Percentiles rank a stretch among this genome's conserved stretches.
These are phyloP conservation scores for Monochamus saltuarius DNA, from an alignment of 1,140 invertebrate species.

Conservation along the genomic window DNA sequence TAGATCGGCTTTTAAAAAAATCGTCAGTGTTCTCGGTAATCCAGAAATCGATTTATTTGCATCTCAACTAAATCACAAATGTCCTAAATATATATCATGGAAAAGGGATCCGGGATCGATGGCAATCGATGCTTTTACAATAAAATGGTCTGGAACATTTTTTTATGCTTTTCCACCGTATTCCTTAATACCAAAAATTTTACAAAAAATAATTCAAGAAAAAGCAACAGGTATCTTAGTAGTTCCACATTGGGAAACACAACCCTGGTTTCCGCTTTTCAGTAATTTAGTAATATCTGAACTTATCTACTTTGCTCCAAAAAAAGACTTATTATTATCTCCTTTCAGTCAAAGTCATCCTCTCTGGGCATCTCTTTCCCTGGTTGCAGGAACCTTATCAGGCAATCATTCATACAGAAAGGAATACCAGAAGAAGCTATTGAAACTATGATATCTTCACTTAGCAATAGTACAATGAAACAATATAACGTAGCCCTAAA, in stretches of 20 bases:
- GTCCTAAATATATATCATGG: slow-evolving; percentile 1
- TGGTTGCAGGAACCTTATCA: no score
- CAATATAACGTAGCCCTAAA: no score
- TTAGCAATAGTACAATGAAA: no score
- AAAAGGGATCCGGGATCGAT: not conserved
- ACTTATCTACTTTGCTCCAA: no score
- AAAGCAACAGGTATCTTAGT: slow-evolving; percentile 3
- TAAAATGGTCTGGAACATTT: not conserved
- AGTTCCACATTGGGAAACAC: not conserved
- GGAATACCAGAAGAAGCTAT: no score
- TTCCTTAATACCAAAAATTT: not conserved
- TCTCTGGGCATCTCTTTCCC: no score
- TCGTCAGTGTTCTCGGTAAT: not conserved
- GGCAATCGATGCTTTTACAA: slow-evolving; percentile 3
- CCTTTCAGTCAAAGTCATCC: no score
- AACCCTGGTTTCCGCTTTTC: slow-evolving; percentile 7
- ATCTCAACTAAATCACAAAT: not conserved
- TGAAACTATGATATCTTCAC: no score
- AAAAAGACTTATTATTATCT: no score
- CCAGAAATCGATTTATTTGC: slow-evolving; percentile 1
- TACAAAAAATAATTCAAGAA: not conserved
- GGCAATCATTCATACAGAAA: no score
- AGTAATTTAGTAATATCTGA: no score
- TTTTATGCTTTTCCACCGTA: not conserved
- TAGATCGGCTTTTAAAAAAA: not conserved